phyloP scores from a whole-genome alignment of 2,113 vertebrate genomes.

The Albula glossodonta region DNA sequence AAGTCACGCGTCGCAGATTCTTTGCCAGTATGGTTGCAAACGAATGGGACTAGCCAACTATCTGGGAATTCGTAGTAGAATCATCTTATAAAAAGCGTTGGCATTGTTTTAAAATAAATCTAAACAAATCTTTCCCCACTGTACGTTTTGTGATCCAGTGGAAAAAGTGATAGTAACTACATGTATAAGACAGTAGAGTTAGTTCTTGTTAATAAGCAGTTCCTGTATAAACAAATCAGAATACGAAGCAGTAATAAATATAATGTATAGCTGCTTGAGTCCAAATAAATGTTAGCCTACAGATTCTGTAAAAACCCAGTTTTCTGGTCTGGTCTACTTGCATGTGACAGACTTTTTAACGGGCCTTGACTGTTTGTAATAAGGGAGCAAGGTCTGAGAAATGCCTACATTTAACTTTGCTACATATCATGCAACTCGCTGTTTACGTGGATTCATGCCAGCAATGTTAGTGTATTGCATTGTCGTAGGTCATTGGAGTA shows the following conservation, averaged over 20 bases:
- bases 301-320: background rate
- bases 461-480: background rate
- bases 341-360: no score
- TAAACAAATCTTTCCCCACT: background rate
- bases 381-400: background rate
- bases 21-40: background rate
- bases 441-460: background rate
- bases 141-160: background rate
- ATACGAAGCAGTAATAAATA: background rate
- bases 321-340: background rate
- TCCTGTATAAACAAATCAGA: background rate
- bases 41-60: background rate
- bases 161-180: background rate
- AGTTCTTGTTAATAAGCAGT: background rate
- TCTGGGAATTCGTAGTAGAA: no score
- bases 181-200: background rate
- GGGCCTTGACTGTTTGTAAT: background rate
- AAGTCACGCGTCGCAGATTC: background rate
- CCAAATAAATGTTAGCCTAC: background rate
- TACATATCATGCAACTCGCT: background rate
- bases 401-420: background rate
- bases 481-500: background rate
- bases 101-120: no score
- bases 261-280: background rate
- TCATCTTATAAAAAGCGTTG: no score